Evolutionary conservation across 1,140 invertebrate species (phyloP), one percentile per base, ranked within the genome.

Genomic region (Philopotamus ludificatus): DNA sequence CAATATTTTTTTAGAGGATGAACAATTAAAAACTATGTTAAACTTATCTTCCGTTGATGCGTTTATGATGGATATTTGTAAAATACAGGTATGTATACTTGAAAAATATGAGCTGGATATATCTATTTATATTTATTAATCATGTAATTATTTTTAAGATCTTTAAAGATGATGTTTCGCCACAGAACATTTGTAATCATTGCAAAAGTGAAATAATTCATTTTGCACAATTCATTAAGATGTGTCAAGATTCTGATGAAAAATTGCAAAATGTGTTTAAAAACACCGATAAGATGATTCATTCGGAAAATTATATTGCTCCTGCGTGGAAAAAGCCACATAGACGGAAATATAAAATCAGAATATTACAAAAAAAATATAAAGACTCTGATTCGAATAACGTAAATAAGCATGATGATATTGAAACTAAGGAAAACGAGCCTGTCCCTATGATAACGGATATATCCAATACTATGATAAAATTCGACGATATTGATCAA

Each of bases 161-260:
- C 15, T 44, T 18, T 12, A 21, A 59, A 44, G 21, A 59, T 42
- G 57, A 59, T 59, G 21, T 12, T 12, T 59, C 44, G 15, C 57
- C 57, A 9, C 57, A 59, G 20, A 59, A 44, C 28, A 59, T 59
- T 20, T 59, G 57, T 59, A 59, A 59, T 16, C 16, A 2, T 15
- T 59, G 57, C 23, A 59, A 44, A 23, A 44, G 18, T 20, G 16
- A 59, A 2, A 18, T 44, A 2, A 10, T 44, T 18, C 9, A 59
- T 16, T n/a, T 41, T 10, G 16, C 26, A 1, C 15, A 41, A 42
- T 44, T 59, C 15, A 28, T 59, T 41, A 44, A 59, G 20, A 12
- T 59, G 41, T 59, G 34, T 44, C 18, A 59, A 4, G 41, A 41
- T n/a, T 59, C 57, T 8, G 57, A 59, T 20, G 44, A 59, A 41